Evolutionary conservation across 2,797 vertebrate genomes (phyloP).

Genomic region (Myiotriccus ornatus): DNA sequence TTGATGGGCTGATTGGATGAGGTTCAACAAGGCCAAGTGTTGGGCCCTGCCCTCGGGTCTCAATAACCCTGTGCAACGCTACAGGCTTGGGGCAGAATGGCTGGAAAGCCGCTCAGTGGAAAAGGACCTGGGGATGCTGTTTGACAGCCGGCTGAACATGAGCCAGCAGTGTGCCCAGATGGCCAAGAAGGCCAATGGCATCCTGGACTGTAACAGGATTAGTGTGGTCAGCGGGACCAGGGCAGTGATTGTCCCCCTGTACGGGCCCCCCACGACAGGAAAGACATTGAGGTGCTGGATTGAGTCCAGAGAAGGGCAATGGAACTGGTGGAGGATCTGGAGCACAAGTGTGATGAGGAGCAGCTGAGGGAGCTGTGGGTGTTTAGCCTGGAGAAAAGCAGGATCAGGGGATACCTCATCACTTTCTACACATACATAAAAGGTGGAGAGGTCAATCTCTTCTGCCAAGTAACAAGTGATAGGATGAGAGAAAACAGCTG

Average conservation of each 20-base stretch:
- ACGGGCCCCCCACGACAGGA: not conserved
- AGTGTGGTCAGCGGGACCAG: not conserved
- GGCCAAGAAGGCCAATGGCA: not conserved
- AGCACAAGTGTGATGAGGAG: too few species aligned
- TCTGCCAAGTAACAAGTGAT: not conserved
- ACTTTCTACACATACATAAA: fast-evolving
- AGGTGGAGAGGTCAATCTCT: not conserved
- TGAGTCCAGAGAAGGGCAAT: not conserved
- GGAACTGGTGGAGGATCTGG: not conserved
- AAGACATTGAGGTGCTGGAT: not conserved
- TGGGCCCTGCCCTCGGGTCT: not conserved
- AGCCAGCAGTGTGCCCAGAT: not conserved
- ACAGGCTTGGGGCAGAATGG: not conserved
- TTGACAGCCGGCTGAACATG: not conserved
- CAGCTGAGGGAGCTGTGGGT: not conserved
- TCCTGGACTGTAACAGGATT: not conserved
- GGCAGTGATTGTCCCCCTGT: fast-evolving
- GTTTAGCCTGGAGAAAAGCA: fast-evolving
- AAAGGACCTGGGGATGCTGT: not conserved
- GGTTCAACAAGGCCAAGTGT: not conserved
- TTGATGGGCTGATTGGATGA: fast-evolving
- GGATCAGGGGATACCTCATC: fast-evolving
- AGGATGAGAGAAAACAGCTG: not conserved
- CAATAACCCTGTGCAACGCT: not conserved
- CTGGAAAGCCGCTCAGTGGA: not conserved